Evolutionary conservation across 35 echinoderm and acorn worm genomes (phyloP).

Genomic region (Heliocidaris tuberculata): DNA sequence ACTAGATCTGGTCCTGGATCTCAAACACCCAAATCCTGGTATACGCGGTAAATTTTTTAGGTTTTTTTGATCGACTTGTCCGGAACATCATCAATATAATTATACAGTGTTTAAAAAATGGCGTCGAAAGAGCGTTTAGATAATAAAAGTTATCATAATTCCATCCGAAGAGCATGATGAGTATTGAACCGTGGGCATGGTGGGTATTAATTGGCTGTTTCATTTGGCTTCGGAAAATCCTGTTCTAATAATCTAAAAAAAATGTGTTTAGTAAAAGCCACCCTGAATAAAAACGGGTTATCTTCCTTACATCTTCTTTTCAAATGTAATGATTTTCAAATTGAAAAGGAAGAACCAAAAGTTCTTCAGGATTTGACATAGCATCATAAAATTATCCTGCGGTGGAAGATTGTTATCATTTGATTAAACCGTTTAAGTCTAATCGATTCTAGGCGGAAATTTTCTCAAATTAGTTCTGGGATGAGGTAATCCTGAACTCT

Average conservation of each 20-base stretch:
- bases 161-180: too few species aligned
- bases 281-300: neutral
- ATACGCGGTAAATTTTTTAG: too few species aligned
- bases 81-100: too few species aligned
- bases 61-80: too few species aligned
- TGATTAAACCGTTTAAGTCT: neutral
- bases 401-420: neutral
- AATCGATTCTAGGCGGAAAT: neutral
- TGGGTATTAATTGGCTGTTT: neutral
- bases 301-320: neutral
- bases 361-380: neutral
- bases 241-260: neutral
- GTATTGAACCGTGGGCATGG: too few species aligned
- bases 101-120: too few species aligned
- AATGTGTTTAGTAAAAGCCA: neutral
- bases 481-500: neutral
- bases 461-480: neutral
- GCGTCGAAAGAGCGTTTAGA: too few species aligned
- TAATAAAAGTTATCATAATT: too few species aligned
- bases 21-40: too few species aligned
- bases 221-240: neutral
- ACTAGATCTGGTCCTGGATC: too few species aligned
- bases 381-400: neutral
- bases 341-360: neutral
- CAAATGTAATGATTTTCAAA: neutral